Base-by-base conservation (phyloP, 2,888 invertebrate genomes). In the Phorcus lineatus region DNA sequence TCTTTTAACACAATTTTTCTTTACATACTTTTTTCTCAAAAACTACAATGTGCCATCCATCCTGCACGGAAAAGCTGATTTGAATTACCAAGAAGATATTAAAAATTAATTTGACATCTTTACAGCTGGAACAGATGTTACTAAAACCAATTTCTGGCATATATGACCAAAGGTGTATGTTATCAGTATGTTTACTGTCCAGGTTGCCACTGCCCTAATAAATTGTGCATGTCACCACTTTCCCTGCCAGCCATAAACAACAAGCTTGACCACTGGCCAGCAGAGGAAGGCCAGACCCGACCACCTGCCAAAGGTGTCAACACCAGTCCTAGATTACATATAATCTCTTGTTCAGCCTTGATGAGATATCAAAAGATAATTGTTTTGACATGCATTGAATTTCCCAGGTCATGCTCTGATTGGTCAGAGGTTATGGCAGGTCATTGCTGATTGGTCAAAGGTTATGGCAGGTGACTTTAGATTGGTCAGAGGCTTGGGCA, bases 221-320 rank as follows among this genome's bases (percentile, higher is more conserved):
- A 62, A 62, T 62, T 62, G 22, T 62, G 28, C 62, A 62, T 62
- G 62, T 62, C 62, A 62, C 24, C 62, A 24, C 28, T 24, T 62
- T 28, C 28, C 28, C 62, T 62, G 62, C 24, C 62, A 62, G 62
- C 24, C 31, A 70, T 70, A 70, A 70, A 40, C 36, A 70, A 70
- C 40, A 40, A 70, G 28, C 31, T 70, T 70, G 70, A 70, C 70
- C 70, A 70, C 36, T 40, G 19, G n/a, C 36, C 31, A 70, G 31
- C 17, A 19, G 17, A n/a, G 36, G n/a, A 11, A 31, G n/a, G 62
- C 28, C 62, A 62, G 28, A 11, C 11, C 36, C 40, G 70, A 70
- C 70, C 70, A 70, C 70, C 70, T 70, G 70, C 70, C 70, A 36
- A n/a, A 28, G 62, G 70, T 70, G 70, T 70, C 70, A 70, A 70